Conservation (phyloP, 2,113 vertebrate genomes). For the Manacus vitellinus region DNA sequence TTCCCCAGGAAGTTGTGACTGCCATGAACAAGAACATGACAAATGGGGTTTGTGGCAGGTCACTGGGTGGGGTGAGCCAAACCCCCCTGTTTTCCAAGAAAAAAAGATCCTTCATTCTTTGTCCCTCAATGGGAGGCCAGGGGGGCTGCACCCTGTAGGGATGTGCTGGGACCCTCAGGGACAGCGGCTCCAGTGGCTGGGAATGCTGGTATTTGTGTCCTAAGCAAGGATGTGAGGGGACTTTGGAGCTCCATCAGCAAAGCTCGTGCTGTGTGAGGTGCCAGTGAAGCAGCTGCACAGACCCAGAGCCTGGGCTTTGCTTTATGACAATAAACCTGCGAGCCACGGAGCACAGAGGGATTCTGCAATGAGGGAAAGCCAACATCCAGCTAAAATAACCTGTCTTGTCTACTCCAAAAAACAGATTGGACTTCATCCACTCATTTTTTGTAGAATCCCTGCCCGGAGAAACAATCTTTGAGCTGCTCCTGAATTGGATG, state of each 20-base stretch:
- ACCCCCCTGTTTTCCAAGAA: rapidly evolving
- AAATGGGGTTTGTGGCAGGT: rapidly evolving
- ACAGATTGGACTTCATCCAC: background rate
- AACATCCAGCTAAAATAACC: background rate
- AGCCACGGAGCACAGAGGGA: background rate
- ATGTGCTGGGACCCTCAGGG: rapidly evolving
- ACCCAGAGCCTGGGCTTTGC: background rate
- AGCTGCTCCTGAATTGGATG: background rate
- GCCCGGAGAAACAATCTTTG: rapidly evolving
- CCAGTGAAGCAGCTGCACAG: background rate
- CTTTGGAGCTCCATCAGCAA: background rate
- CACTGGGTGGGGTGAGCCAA: background rate
- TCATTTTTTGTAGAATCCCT: background rate
- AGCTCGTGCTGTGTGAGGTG: rapidly evolving
- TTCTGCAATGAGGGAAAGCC: background rate
- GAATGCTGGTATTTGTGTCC: rapidly evolving
- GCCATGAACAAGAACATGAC: rapidly evolving
- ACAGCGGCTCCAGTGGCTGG: rapidly evolving
- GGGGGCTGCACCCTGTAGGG: background rate
- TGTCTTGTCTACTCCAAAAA: background rate
- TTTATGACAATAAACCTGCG: background rate
- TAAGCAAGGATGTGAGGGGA: background rate
- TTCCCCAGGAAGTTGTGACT: background rate
- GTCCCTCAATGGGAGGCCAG: background rate
- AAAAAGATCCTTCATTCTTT: background rate